Percentiles rank a stretch among this genome's conserved stretches.
Evolutionary conservation across 1,140 invertebrate genomes (phyloP).

Genomic region (Pseudomyrmex concolor): DNA sequence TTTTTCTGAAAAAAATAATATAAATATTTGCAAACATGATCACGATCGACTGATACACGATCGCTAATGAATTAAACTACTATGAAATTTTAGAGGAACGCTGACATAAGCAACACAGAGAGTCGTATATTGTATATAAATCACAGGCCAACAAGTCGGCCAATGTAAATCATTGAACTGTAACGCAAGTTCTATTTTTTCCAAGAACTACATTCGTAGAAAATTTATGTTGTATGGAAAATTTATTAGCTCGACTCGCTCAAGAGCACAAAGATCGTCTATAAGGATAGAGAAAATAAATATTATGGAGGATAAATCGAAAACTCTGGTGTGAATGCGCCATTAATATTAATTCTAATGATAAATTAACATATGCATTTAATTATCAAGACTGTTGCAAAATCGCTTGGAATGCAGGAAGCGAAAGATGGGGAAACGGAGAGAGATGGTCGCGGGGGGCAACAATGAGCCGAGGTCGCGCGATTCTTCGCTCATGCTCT

Average conservation of each 20-base stretch:
- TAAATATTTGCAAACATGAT: conserved; percentile 33
- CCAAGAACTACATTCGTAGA: background rate
- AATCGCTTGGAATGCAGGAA: conserved; percentile 47
- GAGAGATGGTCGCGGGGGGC: conserved; percentile 13
- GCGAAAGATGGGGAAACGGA: background rate
- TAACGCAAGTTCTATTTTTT: background rate
- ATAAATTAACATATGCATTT: conserved; percentile 15
- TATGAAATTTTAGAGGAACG: background rate
- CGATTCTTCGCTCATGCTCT: conserved; percentile 44
- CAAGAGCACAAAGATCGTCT: background rate
- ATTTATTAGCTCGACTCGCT: background rate
- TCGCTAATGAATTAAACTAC: conserved; percentile 15
- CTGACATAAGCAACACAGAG: background rate
- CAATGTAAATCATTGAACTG: conserved; percentile 15
- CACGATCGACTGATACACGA: conserved; percentile 19
- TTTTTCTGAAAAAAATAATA: background rate
- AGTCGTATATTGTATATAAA: conserved; percentile 15
- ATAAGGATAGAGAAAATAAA: background rate
- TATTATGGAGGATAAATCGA: background rate
- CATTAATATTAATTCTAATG: conserved; percentile 10
- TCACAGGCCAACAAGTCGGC: conserved; percentile 3
- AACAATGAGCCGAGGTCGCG: conserved; percentile 58
- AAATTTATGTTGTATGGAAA: background rate
- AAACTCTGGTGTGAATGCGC: no score
- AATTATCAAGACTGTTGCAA: conserved; percentile 4